phyloP scores from a whole-genome alignment of 2,888 invertebrate species.

The Graphium colonna region DNA sequence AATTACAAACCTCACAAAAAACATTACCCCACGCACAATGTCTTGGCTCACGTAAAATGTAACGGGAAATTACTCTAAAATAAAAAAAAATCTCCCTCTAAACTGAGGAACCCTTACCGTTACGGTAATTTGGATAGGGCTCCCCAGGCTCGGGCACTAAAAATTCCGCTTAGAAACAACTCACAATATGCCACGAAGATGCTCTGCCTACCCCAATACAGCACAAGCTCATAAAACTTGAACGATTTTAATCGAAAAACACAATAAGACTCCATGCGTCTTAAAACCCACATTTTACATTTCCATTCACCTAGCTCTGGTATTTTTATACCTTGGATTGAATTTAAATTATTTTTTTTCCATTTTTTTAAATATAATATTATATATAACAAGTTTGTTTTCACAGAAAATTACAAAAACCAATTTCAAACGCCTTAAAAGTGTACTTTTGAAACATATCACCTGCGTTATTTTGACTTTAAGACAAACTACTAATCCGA shows the following conservation, averaged over 20 bases:
- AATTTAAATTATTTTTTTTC: too few relatives aligned
- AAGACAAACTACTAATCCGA: too few relatives aligned
- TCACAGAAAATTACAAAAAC: too few relatives aligned
- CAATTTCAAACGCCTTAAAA: too few relatives aligned
- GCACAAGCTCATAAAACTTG: conserved; percentile 53
- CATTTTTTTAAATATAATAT: too few relatives aligned
- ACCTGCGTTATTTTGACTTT: too few relatives aligned
- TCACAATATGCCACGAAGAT: conserved; percentile 60
- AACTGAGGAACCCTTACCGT: conserved; percentile 57
- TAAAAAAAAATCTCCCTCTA: conserved; percentile 62
- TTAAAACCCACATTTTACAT: not conserved
- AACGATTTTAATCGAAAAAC: conserved; percentile 55
- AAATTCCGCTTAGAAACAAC: conserved; percentile 65
- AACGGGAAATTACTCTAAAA: conserved; percentile 75
- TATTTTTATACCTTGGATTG: too few relatives aligned
- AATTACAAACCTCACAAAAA: conserved; percentile 41
- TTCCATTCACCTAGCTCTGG: too few relatives aligned
- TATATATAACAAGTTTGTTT: too few relatives aligned
- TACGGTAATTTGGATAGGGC: conserved; percentile 71
- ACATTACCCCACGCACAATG: conserved; percentile 63
- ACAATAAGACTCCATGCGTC: conserved; percentile 14
- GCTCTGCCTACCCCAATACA: conserved; percentile 45
- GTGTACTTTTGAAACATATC: too few relatives aligned
- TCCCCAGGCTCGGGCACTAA: conserved; percentile 62
- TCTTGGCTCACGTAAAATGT: conserved; percentile 66